Evolutionary conservation across 1,140 invertebrate genomes (phyloP).

Genomic region (Cotesia chilonis): DNA sequence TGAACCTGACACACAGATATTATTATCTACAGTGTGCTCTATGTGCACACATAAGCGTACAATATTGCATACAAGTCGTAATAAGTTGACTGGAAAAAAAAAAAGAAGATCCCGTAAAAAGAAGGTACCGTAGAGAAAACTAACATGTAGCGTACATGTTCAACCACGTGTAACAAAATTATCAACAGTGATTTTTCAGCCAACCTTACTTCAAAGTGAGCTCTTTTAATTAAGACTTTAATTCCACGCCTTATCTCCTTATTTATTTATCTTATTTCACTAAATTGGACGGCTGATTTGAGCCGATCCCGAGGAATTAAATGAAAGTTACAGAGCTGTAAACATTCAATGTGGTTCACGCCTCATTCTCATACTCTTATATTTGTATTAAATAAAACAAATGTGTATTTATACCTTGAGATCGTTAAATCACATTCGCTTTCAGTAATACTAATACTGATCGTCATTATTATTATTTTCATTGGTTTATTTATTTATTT

Average conservation of each 20-base stretch:
- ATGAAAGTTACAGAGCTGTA: conserved; percentile 34
- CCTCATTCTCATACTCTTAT: background rate
- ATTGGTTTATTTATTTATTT: background rate
- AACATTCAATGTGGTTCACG: conserved; percentile 6
- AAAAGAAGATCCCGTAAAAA: conserved; percentile 37
- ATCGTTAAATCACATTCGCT: conserved; percentile 30
- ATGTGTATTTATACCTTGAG: background rate
- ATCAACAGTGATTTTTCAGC: conserved; percentile 28
- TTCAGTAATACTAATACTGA: conserved; percentile 14
- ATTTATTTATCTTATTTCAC: background rate
- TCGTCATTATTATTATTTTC: background rate
- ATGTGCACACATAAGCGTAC: too few relatives aligned
- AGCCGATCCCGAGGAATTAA: conserved; percentile 9
- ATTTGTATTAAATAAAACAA: background rate
- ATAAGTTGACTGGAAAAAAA: conserved; percentile 12
- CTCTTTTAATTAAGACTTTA: background rate
- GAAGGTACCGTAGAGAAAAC: conserved; percentile 48
- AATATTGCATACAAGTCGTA: too few relatives aligned
- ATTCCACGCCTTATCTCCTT: background rate
- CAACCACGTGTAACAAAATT: conserved; percentile 47
- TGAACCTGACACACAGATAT: background rate
- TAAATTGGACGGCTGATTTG: too few relatives aligned
- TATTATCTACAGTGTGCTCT: too few relatives aligned
- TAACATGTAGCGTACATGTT: conserved; percentile 47
- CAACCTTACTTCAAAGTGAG: too few relatives aligned